phyloP scores from a whole-genome alignment of 2,113 vertebrate species.

The Trematocara zebra region DNA sequence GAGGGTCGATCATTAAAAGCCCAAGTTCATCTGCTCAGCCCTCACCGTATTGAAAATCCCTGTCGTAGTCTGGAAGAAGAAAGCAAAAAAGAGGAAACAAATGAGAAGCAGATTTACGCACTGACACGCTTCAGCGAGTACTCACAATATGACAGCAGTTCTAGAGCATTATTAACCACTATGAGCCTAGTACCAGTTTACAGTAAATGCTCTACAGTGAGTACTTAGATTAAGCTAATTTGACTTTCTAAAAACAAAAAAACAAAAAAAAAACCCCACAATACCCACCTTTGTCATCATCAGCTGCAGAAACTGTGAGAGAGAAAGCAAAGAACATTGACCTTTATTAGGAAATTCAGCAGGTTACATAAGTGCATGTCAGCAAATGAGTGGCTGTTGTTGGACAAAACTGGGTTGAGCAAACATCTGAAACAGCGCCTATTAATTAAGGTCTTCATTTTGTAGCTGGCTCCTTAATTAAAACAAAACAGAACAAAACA shows the following conservation, averaged over 20 bases:
- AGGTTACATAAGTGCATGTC: background rate
- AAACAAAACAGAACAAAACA: background rate
- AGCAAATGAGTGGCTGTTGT: background rate
- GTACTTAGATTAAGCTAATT: conserved; percentile 3
- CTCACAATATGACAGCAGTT: conserved; percentile 18
- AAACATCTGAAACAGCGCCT: background rate
- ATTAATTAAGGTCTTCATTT: background rate
- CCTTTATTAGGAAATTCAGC: background rate
- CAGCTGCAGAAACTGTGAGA: conserved; percentile 55
- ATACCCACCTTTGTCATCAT: conserved; percentile 56
- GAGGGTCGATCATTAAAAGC: background rate
- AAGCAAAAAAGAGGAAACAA: conserved; percentile 11
- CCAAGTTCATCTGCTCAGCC: background rate
- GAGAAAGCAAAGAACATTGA: conserved; percentile 7
- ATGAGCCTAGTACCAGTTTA: background rate
- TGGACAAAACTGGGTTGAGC: background rate
- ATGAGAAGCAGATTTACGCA: conserved; percentile 21
- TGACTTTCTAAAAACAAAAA: background rate
- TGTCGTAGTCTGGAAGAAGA: conserved; percentile 63
- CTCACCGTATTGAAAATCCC: conserved; percentile 75
- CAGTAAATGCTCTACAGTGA: background rate
- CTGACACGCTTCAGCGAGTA: conserved; percentile 23
- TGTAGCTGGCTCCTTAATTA: background rate
- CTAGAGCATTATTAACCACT: background rate
- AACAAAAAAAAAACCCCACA: background rate